phyloP scores from a whole-genome alignment of 2,888 invertebrate genomes.

The Cryptus armator region DNA sequence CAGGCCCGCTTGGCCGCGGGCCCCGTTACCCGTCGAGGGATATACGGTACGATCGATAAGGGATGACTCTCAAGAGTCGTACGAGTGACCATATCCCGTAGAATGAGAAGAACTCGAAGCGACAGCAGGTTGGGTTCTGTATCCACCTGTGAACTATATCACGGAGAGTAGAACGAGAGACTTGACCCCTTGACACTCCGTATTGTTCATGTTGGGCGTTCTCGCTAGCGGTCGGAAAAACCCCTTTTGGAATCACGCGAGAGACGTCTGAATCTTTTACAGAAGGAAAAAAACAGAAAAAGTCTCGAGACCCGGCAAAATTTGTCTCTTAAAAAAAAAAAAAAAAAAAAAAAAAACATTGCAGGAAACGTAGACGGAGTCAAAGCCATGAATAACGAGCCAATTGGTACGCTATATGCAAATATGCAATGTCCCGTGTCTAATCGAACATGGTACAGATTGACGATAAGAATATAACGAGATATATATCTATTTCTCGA shows the following conservation, averaged over 20 bases:
- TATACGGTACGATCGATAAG: conserved; percentile 58
- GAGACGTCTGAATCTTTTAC: conserved; percentile 18
- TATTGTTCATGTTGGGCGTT: not conserved
- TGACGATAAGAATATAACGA: conserved; percentile 52
- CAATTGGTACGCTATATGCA: conserved; percentile 33
- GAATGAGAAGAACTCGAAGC: conserved; percentile 39
- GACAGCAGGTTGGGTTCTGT: conserved; percentile 14
- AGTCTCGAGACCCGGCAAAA: not conserved
- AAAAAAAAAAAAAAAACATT: not conserved
- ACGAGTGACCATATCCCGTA: conserved; percentile 18
- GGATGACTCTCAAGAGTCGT: conserved; percentile 64
- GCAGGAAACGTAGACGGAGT: not conserved
- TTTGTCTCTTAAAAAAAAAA: not conserved
- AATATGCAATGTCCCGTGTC: conserved; percentile 54
- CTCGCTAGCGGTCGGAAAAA: not conserved
- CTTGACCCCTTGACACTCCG: conserved; percentile 50
- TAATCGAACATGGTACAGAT: conserved; percentile 52
- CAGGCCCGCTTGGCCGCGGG: conserved; percentile 32
- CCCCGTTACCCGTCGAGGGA: conserved; percentile 3
- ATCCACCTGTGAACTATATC: conserved; percentile 46
- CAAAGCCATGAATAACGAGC: conserved; percentile 39
- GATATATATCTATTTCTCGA: conserved; percentile 21
- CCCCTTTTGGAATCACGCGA: conserved; percentile 7
- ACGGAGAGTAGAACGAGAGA: not conserved
- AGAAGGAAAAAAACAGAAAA: not conserved